Percentiles rank a stretch among this genome's conserved stretches.
Evolutionary conservation across 2,888 invertebrate species (phyloP).

Genomic region (Papilio demoleus): DNA sequence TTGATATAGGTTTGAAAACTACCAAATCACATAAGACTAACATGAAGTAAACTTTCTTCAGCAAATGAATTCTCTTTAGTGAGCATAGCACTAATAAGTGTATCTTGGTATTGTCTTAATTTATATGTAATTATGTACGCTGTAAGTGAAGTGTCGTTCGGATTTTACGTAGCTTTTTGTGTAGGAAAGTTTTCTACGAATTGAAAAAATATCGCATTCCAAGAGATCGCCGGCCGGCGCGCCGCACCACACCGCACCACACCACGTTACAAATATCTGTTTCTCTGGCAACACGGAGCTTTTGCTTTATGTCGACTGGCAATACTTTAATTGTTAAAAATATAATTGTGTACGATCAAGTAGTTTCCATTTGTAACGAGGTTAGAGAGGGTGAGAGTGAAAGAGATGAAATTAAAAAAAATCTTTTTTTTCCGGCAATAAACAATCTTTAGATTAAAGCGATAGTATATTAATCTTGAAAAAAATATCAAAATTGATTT

Average conservation of each 20-base stretch:
- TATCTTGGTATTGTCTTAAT: no score
- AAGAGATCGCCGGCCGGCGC: constrained; percentile 48
- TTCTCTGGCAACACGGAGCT: constrained; percentile 11
- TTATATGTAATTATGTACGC: constrained; percentile 62
- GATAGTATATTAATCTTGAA: no score
- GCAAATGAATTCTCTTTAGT: no score
- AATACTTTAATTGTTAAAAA: constrained; percentile 9
- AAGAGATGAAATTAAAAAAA: neutral
- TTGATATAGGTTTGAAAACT: no score
- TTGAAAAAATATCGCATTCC: constrained; percentile 62
- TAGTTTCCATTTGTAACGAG: constrained; percentile 14
- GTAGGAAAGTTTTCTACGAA: constrained; percentile 39
- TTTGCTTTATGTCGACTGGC: constrained; percentile 8
- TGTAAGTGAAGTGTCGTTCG: constrained; percentile 64
- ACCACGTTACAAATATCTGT: constrained; percentile 15
- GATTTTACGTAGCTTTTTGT: constrained; percentile 50
- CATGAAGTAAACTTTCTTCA: no score
- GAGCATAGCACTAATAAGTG: no score
- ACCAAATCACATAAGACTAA: no score
- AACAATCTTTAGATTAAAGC: neutral
- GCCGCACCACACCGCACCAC: neutral
- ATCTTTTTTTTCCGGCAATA: neutral
- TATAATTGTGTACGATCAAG: constrained; percentile 19
- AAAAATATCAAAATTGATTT: no score
- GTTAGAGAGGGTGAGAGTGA: constrained; percentile 1